Conservation (phyloP, 2,797 vertebrate genomes). For the Syncerus caffer region DNA sequence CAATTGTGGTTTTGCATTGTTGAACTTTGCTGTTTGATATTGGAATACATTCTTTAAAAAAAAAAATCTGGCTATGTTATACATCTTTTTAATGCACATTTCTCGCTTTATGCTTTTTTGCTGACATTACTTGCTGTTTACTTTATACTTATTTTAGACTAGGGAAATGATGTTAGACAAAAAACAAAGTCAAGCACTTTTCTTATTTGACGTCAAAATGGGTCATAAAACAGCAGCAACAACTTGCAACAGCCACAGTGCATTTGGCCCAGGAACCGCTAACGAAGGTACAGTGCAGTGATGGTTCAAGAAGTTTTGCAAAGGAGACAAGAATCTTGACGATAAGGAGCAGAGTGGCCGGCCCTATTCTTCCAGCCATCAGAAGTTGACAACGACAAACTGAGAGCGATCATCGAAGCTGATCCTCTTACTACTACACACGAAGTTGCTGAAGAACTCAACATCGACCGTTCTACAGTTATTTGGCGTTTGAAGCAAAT, state of each 20-base stretch:
- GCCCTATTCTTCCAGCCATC: background rate
- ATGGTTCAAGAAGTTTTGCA: background rate
- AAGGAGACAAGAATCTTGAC: background rate
- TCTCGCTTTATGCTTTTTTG: background rate
- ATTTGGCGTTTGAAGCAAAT: background rate
- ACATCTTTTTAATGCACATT: background rate
- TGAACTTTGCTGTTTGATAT: background rate
- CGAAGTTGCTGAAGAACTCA: background rate
- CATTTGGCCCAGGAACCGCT: background rate
- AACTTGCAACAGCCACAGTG: background rate
- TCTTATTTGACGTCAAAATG: background rate
- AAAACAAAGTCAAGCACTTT: background rate
- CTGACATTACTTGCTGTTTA: background rate
- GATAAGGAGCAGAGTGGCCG: background rate
- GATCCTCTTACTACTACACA: background rate
- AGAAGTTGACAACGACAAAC: fast-evolving
- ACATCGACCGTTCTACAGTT: background rate
- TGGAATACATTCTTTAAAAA: background rate
- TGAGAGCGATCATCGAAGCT: background rate
- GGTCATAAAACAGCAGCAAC: background rate
- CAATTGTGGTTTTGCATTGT: background rate
- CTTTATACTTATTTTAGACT: background rate
- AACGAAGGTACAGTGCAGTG: background rate
- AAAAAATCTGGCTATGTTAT: background rate
- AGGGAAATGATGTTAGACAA: background rate